Base-by-base conservation (phyloP, 2,888 invertebrate species). In the Drosophila borealis region DNA sequence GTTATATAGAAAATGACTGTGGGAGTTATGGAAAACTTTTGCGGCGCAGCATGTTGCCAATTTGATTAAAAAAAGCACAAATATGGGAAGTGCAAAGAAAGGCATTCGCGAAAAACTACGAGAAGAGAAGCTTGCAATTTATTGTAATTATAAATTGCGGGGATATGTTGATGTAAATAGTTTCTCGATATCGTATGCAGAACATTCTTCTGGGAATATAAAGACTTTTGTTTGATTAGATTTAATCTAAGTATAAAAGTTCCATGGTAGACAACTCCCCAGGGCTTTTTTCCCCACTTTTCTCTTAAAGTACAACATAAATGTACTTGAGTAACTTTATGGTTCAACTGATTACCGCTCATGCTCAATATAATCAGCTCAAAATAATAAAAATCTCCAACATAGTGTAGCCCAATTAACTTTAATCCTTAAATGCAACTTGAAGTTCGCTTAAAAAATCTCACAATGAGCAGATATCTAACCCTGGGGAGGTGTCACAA, bases 361-460 rank as follows among this genome's bases (percentile, higher is more conserved):
- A 17, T 2, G 17, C 33, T 14, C n/a, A 14, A 36, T 34, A 33
- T 50, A 34, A 50, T 34, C 44, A 21, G 36, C 37, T 67, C 37
- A 25, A 45, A 41, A 37, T 44, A n/a, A 34, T 41, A n/a, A 25
- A 42, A 21, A 17, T n/a, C 21, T 6, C 17, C 46, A 46, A 33
- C 55, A 57, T 8, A 49, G 13, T 39, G 54, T 13, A 54, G 9
- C n/a, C 36, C 19, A 13, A 57, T 29, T 33, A 44, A 19, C 41
- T 57, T 73, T 73, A 78, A 59, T 59, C 66, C 53, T 36, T 17
- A 45, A 63, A 11, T n/a, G 61, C 48, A 78, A 74, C 74, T 69
- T 77, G 53, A 83, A 74, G 65, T 66, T 55, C 9, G 42, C 25
- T 42, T n/a, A 13, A n/a, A 51, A 48, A 39, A 45, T 41, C 44